Base-by-base conservation (phyloP, 2,113 vertebrate genomes). In the Pteruthius melanotis region DNA sequence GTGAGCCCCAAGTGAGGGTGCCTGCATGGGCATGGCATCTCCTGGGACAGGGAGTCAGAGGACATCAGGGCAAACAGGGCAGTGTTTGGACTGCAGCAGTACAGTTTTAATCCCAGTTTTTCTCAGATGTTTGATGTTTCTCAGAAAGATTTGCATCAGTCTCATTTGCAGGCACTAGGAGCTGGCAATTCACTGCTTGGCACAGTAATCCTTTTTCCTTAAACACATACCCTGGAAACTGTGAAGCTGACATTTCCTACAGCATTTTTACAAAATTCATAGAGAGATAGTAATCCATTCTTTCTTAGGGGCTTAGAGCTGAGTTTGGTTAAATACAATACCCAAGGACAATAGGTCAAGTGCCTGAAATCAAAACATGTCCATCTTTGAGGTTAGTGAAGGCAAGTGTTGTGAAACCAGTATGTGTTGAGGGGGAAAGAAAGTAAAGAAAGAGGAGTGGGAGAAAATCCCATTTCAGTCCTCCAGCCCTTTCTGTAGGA, bases 171-270 rank as follows among this genome's bases (percentile, higher is more conserved):
- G 23, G 69, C 64, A 28, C 59, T 60, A 59, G 74, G 64, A 87
- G 47, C 64, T 84, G 8, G 8, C 50, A 70, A 78, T 84, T 91
- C 88, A 47, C 47, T 78, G n/a, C 59, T 50, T 87, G 78, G 24
- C 28, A 35, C 5, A 2, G 54, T 87, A 87, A 91, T 89, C 56
- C 33, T 54, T 94, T 63, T 82, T 63, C 23, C 64, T 91, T 82
- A 70, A 94, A 87, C 16, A 54, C 24, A 74, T 59, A 63, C 60
- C 33, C 47, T 75, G 53, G 42, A 87, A 91, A 77, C n/a, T 26
- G 40, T 66, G 78, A 91, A 81, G 52, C 24, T 89, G 93, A 61
- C 59, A 59, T 93, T 94, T 94, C 85, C 69, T 93, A 54, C 27
- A 84, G 47, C 30, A 54, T 60, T 89, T 80, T 91, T 50, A 70